Percentiles rank a stretch among this genome's conserved stretches.
phyloP scores from a whole-genome alignment of 2,113 vertebrate genomes.

The Gobio gobio region DNA sequence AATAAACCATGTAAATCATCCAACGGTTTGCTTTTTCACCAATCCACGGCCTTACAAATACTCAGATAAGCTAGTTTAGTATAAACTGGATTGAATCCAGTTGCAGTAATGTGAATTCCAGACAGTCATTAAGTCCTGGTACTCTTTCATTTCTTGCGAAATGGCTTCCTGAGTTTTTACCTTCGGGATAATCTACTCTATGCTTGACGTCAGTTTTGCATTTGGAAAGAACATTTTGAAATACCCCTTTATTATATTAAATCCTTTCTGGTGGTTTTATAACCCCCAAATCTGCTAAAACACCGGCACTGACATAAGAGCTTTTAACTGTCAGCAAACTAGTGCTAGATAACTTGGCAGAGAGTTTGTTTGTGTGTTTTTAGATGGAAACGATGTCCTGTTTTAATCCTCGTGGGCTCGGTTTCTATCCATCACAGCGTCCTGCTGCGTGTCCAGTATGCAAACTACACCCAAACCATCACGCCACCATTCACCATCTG shows the following conservation, averaged over 20 bases:
- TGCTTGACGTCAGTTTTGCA: constrained; percentile 9
- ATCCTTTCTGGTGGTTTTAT: constrained; percentile 1
- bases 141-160: not conserved
- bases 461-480: constrained; percentile 35
- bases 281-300: not conserved
- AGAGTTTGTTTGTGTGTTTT: constrained; percentile 23
- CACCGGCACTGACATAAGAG: not conserved
- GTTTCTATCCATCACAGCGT: constrained; percentile 32
- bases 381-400: not conserved
- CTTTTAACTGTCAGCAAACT: constrained; percentile 15
- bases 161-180: not conserved
- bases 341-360: constrained; percentile 17
- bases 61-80: not conserved
- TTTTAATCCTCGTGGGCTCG: constrained; percentile 24
- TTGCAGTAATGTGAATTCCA: not conserved
- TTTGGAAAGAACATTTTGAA: constrained; percentile 8
- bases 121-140: not conserved
- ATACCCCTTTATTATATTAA: not conserved
- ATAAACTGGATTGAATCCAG: not conserved
- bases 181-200: not conserved
- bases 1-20: not conserved
- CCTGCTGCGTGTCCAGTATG: constrained; percentile 23
- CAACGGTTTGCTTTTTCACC: not conserved
- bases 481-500: constrained; percentile 25
- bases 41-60: not conserved